Evolutionary conservation across 2,888 invertebrate species (phyloP).

Genomic region (Acanthosoma haemorrhoidale): DNA sequence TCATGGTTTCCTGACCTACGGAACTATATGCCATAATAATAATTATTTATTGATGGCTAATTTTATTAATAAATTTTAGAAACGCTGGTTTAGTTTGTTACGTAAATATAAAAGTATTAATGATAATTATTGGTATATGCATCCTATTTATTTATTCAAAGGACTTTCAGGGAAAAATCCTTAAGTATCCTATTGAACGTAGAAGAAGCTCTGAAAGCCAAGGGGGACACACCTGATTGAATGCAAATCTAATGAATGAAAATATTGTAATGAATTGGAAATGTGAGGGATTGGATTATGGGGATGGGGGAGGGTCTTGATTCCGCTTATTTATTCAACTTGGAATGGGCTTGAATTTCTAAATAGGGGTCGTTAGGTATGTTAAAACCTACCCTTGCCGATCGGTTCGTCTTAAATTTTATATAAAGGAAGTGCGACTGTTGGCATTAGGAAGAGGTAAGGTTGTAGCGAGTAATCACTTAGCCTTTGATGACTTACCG

Average conservation of each 20-base stretch:
- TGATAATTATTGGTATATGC: too few relatives aligned
- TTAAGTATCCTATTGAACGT: not conserved
- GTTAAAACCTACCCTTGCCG: constrained; percentile 18
- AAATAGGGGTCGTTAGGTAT: constrained; percentile 27
- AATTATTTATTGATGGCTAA: too few relatives aligned
- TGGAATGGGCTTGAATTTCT: constrained; percentile 22
- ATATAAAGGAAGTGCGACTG: constrained; percentile 13
- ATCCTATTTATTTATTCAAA: too few relatives aligned
- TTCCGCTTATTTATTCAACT: constrained; percentile 27
- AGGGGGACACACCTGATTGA: constrained; percentile 16
- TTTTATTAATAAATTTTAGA: too few relatives aligned
- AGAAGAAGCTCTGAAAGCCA: not conserved
- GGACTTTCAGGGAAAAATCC: not conserved
- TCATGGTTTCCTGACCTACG: too few relatives aligned
- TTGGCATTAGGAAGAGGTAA: not conserved
- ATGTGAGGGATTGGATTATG: constrained; percentile 28
- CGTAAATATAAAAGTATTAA: too few relatives aligned
- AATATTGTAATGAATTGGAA: constrained; percentile 29
- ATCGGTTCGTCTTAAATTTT: constrained; percentile 23
- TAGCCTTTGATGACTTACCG: constrained; percentile 14
- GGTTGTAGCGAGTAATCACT: constrained; percentile 20
- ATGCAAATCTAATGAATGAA: constrained; percentile 27
- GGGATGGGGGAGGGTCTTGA: constrained; percentile 2
- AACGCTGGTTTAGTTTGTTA: too few relatives aligned
- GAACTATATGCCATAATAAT: too few relatives aligned